phyloP scores from a whole-genome alignment of 2,888 invertebrate species.

The Ophion ellenae region DNA sequence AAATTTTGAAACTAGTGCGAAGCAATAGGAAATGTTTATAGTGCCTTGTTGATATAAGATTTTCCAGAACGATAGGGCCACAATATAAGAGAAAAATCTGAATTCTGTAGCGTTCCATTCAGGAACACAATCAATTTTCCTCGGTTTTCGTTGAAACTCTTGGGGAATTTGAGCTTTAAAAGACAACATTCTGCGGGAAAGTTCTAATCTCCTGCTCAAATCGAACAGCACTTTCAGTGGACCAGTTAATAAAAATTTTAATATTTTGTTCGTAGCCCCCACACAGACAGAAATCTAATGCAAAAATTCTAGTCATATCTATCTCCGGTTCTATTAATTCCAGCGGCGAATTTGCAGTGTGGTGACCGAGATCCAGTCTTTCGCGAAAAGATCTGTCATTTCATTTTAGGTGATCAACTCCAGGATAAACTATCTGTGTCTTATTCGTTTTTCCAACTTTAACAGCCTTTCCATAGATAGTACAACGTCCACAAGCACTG shows the following conservation, averaged over 20 bases:
- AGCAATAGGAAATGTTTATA: background rate
- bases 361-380: slow-evolving; percentile 31
- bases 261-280: background rate
- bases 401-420: slow-evolving; percentile 6
- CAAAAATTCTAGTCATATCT: slow-evolving; percentile 32
- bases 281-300: slow-evolving; percentile 23
- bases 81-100: no score
- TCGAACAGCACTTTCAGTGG: background rate
- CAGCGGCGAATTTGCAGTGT: slow-evolving; percentile 39
- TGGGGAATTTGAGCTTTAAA: background rate
- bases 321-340: slow-evolving; percentile 22
- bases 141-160: slow-evolving; percentile 5
- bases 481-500: slow-evolving; percentile 65
- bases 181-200: background rate
- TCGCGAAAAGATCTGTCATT: slow-evolving; percentile 42
- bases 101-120: no score
- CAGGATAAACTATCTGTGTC: slow-evolving; percentile 36
- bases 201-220: background rate
- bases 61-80: slow-evolving; percentile 11
- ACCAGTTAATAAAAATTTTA: background rate
- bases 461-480: slow-evolving; percentile 41
- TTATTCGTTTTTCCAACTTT: slow-evolving; percentile 25
- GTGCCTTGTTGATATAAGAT: slow-evolving; percentile 10
- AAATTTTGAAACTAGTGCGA: no score
- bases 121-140: no score